Evolutionary conservation across 2,888 invertebrate genomes (phyloP), one percentile per base, ranked within the genome.

Genomic region (Agriopis marginaria): DNA sequence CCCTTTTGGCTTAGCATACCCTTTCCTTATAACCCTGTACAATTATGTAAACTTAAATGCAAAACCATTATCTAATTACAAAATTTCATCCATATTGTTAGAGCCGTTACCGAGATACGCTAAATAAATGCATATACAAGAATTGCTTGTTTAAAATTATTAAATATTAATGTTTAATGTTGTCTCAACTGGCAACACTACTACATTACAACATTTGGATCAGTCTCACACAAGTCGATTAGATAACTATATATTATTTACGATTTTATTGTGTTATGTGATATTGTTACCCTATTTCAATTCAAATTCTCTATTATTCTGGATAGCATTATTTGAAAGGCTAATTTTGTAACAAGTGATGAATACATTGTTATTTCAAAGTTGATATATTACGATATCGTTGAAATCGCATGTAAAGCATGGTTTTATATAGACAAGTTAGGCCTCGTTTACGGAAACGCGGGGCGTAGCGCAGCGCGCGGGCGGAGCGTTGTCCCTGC

Each of bases 321-420:
- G 42, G 17, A 56, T 14, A 53, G 7, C 58, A 12, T 58, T 23
- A 44, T 45, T 58, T 23, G 32, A 58, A 45, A 23, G 0, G 2
- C 32, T 47, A n/a, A 47, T 47, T 56, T 45, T 45, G 45, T 58
- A 47, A 45, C 12, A 47, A 17, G 40, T 56, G 45, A 58, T 45
- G 32, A 23, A 12, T 58, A 56, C 11, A 23, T 44, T 44, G 59
- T 68, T 58, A 51, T 51, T 32, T 32, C 11, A 11, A 51, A 51
- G 10, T 32, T 51, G 23, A n/a, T 47, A 47, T 53, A n/a, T 40
- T 45, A 32, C 32, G 23, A 54, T 45, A 47, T 40, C 32, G 23
- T 51, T 32, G n/a, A 14, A 62, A 47, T 42, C 67, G 71, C 71
- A 71, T 71, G 67, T 47, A 42, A 42, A 62, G 71, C 71, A 71